A percentile compares a stretch with the other conserved stretches of the same genome.
These are phyloP conservation scores for Neelides folsomi DNA, from an alignment of 2,888 invertebrate species.

Conservation along the genomic window DNA sequence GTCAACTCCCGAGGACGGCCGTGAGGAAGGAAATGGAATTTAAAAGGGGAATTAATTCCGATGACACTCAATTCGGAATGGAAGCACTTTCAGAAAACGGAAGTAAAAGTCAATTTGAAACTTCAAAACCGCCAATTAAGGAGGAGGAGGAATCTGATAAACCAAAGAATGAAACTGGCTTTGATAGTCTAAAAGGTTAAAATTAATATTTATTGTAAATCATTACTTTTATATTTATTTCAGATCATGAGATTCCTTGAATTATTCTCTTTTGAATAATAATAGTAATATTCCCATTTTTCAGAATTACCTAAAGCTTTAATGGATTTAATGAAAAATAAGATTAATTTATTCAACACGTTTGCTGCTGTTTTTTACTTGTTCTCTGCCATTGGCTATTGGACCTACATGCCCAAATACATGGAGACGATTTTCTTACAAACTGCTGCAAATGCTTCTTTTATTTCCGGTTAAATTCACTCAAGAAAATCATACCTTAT, in stretches of 20 bases:
- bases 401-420: constrained; percentile 45
- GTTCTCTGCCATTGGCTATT: constrained; percentile 40
- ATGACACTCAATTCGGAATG: constrained; percentile 8
- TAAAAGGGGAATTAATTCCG: constrained; percentile 11
- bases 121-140: too few species aligned
- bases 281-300: constrained; percentile 5
- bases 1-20: constrained; percentile 45
- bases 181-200: constrained; percentile 9
- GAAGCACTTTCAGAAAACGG: constrained; percentile 10
- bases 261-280: neutral
- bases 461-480: constrained; percentile 40
- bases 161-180: constrained; percentile 13
- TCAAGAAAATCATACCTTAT: too few species aligned
- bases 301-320: constrained; percentile 35
- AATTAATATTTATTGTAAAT: neutral
- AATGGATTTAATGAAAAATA: constrained; percentile 37
- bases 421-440: constrained; percentile 44
- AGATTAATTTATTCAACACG: constrained; percentile 39
- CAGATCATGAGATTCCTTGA: too few species aligned
- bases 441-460: constrained; percentile 41
- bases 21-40: constrained; percentile 15
- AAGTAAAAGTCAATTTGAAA: neutral
- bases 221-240: too few species aligned
- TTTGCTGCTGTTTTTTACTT: constrained; percentile 40
- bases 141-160: constrained; percentile 6